Evolutionary conservation across 2,888 invertebrate genomes (phyloP).

Genomic region (Calameuta filiformis): DNA sequence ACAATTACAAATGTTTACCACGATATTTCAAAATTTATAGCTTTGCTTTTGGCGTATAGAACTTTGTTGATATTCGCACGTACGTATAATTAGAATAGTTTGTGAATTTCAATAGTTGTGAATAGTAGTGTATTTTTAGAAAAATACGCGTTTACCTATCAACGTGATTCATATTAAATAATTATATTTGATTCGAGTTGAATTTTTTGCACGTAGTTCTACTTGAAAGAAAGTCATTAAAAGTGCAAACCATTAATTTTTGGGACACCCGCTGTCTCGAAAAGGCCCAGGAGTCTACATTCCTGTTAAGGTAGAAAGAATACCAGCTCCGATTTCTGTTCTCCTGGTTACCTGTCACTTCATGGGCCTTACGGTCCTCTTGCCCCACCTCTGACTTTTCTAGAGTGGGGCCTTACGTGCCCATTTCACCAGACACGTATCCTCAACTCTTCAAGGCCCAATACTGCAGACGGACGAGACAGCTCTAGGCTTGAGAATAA

Average conservation of each 20-base stretch:
- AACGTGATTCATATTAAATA: background rate
- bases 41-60: background rate
- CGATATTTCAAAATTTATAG: background rate
- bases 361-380: constrained; percentile 51
- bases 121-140: background rate
- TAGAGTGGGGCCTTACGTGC: constrained; percentile 8
- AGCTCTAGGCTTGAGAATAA: background rate
- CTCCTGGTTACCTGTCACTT: constrained; percentile 48
- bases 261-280: background rate
- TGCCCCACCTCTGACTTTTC: constrained; percentile 24
- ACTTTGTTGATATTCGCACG: background rate
- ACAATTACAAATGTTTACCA: background rate
- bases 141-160: background rate
- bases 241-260: background rate
- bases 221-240: background rate
- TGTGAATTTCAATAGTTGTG: too few relatives aligned
- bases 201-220: background rate
- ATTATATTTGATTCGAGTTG: background rate
- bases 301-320: constrained; percentile 8
- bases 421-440: constrained; percentile 17
- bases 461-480: background rate
- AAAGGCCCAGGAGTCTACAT: constrained; percentile 8
- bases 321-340: constrained; percentile 43
- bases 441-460: background rate
- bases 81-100: background rate